A percentile compares a stretch with the other conserved stretches of the same genome.
Evolutionary conservation across 2,797 vertebrate genomes (phyloP).

Genomic region (Podarcis lilfordi): DNA sequence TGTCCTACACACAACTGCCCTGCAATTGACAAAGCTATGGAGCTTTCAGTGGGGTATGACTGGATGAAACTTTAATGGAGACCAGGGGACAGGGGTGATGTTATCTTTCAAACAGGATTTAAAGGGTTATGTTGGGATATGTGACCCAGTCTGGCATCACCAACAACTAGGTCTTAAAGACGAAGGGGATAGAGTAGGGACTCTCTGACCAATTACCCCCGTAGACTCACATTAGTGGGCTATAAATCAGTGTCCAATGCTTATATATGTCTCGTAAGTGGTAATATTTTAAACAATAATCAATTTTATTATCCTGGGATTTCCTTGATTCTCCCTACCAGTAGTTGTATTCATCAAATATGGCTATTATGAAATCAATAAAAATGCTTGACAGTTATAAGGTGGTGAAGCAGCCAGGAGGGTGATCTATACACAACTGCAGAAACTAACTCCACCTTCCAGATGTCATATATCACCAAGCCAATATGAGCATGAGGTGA

Average conservation of each 20-base stretch:
- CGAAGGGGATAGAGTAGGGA: neutral
- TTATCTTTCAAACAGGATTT: neutral
- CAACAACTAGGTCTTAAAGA: neutral
- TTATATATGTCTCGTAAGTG: neutral
- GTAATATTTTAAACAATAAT: neutral
- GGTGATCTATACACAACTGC: slow-evolving; percentile 36
- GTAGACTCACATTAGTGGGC: neutral
- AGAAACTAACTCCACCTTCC: neutral
- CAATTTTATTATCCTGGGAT: neutral
- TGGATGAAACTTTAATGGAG: neutral
- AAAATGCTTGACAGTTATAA: slow-evolving; percentile 25
- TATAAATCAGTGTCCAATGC: neutral
- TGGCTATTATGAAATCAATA: slow-evolving; percentile 25
- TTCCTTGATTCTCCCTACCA: neutral
- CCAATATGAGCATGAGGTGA: neutral
- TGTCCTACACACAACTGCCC: neutral
- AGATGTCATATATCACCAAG: slow-evolving; percentile 36
- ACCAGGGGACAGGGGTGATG: neutral
- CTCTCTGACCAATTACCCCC: neutral
- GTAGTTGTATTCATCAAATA: neutral
- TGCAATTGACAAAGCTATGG: neutral
- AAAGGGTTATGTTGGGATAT: neutral
- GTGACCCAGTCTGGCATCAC: neutral
- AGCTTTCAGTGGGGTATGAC: neutral
- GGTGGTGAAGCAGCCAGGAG: slow-evolving; percentile 10